Base-by-base conservation (phyloP, 2,888 invertebrate species). In the Chouioia cunea region DNA sequence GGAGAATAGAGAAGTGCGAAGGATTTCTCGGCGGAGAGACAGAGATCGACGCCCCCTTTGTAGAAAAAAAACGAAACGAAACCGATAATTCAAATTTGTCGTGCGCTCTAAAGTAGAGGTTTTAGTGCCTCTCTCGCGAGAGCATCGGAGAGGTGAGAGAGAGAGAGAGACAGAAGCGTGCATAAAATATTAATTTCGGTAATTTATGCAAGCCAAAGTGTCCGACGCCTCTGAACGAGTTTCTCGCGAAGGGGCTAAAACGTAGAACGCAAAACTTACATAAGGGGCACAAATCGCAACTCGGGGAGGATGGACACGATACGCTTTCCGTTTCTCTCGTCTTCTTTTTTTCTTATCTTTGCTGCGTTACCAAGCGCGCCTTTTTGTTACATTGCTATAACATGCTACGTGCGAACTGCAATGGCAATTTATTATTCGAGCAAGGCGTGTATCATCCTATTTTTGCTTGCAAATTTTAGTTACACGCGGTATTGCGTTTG, bases 71-170 rank as follows among this genome's bases (percentile, higher is more conserved):
- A 67, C 23, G 69, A 68, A 71, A 74, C 74, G 66, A 71, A 71
- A 71, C 74, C 74, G 66, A 74, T 74, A 74, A 74, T 74, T 71
- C 74, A 74, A 71, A 74, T 71, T 74, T 71, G 74, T 74, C 74
- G 68, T 74, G 74, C 71, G 59, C 58, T 63, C 52, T 71, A 66
- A 71, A 71, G 53, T 71, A 65, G 53, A 71, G 60, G 66, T 70
- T 74, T 71, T 74, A 74, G 52, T 67, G 27, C 62, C 15, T 27
- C 27, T 27, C 27, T 27, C 27, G 27, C 27, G 27, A 27, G 6
- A 27, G 27, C 6, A 6, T 4, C 2, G 6, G 27, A 27, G 27
- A 27, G 27, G 27, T 4, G 27, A 27, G 27, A 27, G 27, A 27
- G 27, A 27, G 27, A 27, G 27, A 27, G 27, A 27, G 15, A 48